Evolutionary conservation across 2,888 invertebrate genomes (phyloP), one percentile per base, ranked within the genome.

Genomic region (Oscheius onirici): DNA sequence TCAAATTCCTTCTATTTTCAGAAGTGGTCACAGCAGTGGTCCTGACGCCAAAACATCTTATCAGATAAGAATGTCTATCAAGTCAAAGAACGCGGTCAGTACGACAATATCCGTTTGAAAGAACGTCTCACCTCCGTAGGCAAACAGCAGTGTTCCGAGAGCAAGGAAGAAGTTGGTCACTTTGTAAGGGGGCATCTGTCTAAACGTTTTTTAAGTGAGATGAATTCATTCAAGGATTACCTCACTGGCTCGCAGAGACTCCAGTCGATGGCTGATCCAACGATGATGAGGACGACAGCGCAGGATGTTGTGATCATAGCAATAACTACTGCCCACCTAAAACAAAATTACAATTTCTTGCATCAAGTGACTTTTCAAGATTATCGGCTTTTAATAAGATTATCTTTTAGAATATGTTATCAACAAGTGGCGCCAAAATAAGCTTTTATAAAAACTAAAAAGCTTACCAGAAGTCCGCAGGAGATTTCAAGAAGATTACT

Each of bases 301-400:
- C 73, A 72, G 3, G 83, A 76, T 8, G 86, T 86, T 8, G 86
- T 86, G 71, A 85, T 73, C 85, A 85, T 86, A 8, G 85, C 84
- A 52, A 84, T 77, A 20, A 85, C 83, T 20, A 83, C 84, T 11
- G 84, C 84, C 82, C 84, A 83, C 82, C 83, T 83, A 58, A n/a
- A 79, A 72, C 17, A 60, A 15, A 40, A n/a, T 58, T 58, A 28
- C 40, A n/a, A 28, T 61, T 20, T 17, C 51, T 66, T 34, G 26
- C 40, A 60, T 71, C 51, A 43, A 41, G 1, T 65, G 43, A 20
- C 43, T 24, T 24, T 46, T 63, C 3, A 44, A 46, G 20, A 20
- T 46, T 63, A 34, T 51, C n/a, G n/a, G n/a, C 17, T 3, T 28
- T 22, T 43, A 40, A 60, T n/a, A 17, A 17, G 43, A 34, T 43